Evolutionary conservation across 2,888 invertebrate species (phyloP).

Genomic region (Orthosia gothica): DNA sequence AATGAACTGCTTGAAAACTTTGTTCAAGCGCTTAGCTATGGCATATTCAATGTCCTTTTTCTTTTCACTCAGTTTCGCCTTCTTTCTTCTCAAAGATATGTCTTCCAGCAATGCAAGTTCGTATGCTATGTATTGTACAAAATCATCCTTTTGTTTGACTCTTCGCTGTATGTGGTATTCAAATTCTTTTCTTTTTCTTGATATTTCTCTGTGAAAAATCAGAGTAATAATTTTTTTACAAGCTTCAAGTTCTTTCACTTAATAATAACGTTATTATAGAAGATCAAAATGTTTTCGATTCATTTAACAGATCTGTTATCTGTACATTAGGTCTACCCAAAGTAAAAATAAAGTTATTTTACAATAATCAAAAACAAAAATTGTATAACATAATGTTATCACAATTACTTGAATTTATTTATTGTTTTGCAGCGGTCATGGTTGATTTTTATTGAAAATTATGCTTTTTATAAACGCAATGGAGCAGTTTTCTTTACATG

Average conservation of each 20-base stretch:
- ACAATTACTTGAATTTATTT: no score
- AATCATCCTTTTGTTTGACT: conserved; percentile 94
- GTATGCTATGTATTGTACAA: conserved; percentile 93
- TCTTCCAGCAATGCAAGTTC: conserved; percentile 93
- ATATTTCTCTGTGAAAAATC: conserved; percentile 91
- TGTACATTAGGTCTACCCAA: background rate
- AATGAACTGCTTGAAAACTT: conserved; percentile 94
- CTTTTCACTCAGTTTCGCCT: conserved; percentile 91
- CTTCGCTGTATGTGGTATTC: conserved; percentile 94
- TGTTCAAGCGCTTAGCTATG: conserved; percentile 94
- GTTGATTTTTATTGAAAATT: background rate
- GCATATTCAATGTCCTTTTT: conserved; percentile 93
- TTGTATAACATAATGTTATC: no score
- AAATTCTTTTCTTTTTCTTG: conserved; percentile 93
- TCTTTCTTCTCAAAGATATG: conserved; percentile 92
- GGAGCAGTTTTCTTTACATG: background rate
- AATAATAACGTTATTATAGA: background rate
- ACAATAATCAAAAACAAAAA: background rate
- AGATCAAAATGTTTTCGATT: background rate
- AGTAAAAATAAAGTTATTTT: background rate
- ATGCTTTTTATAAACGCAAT: background rate
- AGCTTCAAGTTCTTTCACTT: background rate
- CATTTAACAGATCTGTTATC: background rate
- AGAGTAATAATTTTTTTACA: background rate
- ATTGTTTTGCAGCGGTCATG: no score